Base-by-base conservation (phyloP, 2,888 invertebrate genomes). In the Anticlea derivata region DNA sequence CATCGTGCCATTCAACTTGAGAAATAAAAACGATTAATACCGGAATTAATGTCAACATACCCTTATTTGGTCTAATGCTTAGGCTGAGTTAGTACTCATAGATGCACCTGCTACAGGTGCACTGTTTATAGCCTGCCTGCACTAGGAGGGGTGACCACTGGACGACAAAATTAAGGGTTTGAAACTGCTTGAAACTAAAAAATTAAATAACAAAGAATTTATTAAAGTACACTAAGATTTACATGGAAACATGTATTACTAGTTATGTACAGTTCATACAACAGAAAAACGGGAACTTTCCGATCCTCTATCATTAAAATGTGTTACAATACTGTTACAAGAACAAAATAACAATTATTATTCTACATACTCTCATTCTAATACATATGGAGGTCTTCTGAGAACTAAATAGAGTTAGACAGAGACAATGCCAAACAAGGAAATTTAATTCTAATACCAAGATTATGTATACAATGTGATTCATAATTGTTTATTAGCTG, bases 131-230 rank as follows among this genome's bases (percentile, higher is more conserved):
- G n/a, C n/a, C n/a, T n/a, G 7, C 46, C 27, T 27, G 24, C 2
- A n/a, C 12, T 31, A 24, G 17, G 23, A 23, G 44, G 33, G 33
- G 11, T 40, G 7, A 29, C 22, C n/a, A 7, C 29, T 29, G 10
- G 39, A 40, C 22, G 22, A 29, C 5, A 29, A 44, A 10, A 40
- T 46, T n/a, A n/a, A n/a, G n/a, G n/a, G n/a, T n/a, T n/a, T n/a
- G n/a, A n/a, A n/a, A n/a, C n/a, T n/a, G n/a, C n/a, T n/a, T n/a
- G n/a, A n/a, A n/a, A n/a, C n/a, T n/a, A n/a, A 50, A 24, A 41
- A 61, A 40, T 75, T 73, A 80, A 80, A 77, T 82, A 87, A 86
- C 87, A 86, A 87, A 85, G 83, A 86, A 83, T 87, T 86, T 86
- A 86, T 85, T 86, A 82, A 86, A 83, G 73, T 83, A 81, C 66